Percentiles rank a stretch among this genome's conserved stretches.
Evolutionary conservation across 2,797 vertebrate genomes (phyloP).

Genomic region (Zalophus californianus): DNA sequence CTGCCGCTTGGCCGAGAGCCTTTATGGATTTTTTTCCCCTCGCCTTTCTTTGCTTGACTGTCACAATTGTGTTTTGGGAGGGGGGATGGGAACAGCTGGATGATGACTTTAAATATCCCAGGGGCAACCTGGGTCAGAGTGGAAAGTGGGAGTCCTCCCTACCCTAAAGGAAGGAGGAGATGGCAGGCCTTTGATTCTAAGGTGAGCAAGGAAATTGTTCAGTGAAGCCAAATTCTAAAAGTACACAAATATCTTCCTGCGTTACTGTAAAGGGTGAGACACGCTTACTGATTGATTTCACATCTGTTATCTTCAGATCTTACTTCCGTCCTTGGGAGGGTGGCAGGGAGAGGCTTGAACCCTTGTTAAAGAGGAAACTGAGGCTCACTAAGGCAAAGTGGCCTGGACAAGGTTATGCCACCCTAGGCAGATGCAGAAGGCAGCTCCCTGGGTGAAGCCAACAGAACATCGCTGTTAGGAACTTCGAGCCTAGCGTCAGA

Average conservation of each 20-base stretch:
- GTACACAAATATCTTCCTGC: neutral
- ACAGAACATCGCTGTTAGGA: neutral
- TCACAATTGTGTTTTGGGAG: conserved; percentile 56
- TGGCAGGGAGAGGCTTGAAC: neutral
- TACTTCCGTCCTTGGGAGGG: neutral
- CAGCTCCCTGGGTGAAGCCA: neutral
- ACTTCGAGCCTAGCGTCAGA: neutral
- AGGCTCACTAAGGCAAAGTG: neutral
- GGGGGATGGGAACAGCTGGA: neutral
- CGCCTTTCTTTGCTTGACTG: conserved; percentile 69
- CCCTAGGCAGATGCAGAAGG: neutral
- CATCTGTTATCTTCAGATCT: neutral
- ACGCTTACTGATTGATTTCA: neutral
- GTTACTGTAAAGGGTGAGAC: neutral
- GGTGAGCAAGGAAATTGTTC: neutral
- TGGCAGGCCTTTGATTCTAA: neutral
- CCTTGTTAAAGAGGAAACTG: neutral
- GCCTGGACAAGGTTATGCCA: neutral
- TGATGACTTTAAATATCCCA: conserved; percentile 75
- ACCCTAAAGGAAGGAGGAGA: neutral
- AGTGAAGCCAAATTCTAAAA: neutral
- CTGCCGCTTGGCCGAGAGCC: conserved; percentile 62
- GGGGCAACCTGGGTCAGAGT: conserved; percentile 53
- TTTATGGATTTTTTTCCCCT: conserved; percentile 79
- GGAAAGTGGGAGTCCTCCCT: neutral